Evolutionary conservation across 1,140 invertebrate genomes (phyloP).

Genomic region (Zaprionus gabonicus): DNA sequence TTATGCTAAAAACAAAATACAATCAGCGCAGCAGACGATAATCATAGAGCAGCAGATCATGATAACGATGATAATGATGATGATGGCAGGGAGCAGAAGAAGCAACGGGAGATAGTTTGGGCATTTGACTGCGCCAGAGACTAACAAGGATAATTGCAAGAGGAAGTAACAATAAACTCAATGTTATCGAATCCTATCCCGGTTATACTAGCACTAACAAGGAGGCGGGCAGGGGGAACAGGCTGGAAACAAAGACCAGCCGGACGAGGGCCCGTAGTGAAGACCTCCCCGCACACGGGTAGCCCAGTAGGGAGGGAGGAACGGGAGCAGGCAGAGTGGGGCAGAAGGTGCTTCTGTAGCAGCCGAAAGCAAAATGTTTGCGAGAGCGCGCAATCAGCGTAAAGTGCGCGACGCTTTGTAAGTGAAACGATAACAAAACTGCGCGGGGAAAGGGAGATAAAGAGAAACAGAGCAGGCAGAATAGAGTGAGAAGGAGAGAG

Average conservation of each 20-base stretch:
- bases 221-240: neutral
- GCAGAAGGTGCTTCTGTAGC: neutral
- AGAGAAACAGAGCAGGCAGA: no score
- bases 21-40: constrained; percentile 14
- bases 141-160: constrained; percentile 81
- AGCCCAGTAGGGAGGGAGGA: neutral
- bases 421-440: constrained; percentile 73
- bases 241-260: constrained; percentile 11
- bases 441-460: neutral
- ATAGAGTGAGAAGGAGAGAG: neutral
- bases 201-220: neutral
- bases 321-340: neutral
- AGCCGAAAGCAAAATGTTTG: constrained; percentile 64
- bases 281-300: neutral
- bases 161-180: constrained; percentile 81
- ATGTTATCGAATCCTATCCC: constrained; percentile 74
- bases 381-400: constrained; percentile 78
- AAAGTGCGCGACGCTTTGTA: constrained; percentile 81
- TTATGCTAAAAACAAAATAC: constrained; percentile 23
- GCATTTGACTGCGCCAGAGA: constrained; percentile 50
- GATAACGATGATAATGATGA: constrained; percentile 10
- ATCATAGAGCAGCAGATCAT: neutral
- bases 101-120: constrained; percentile 18
- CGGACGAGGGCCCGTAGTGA: neutral
- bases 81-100: constrained; percentile 2